Conservation (phyloP, 2,797 vertebrate species). For the Pseudomugil tenellus region DNA sequence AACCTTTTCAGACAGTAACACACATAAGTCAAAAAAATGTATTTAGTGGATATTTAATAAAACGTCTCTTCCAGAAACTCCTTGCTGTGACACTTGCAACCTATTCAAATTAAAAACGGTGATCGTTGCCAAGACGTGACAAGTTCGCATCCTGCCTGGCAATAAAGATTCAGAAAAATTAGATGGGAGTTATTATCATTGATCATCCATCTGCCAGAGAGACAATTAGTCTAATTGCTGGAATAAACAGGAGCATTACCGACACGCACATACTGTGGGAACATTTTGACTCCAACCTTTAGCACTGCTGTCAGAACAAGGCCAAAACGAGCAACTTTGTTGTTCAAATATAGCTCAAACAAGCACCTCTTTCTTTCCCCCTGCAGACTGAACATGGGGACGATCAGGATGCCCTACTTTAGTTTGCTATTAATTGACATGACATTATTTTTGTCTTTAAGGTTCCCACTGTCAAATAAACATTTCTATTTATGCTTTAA, state of each 20-base stretch:
- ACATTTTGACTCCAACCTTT: slow-evolving; percentile 49
- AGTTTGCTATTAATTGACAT: slow-evolving; percentile 39
- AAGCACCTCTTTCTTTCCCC: not conserved
- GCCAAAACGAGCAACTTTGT: slow-evolving; percentile 50
- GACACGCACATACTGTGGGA: slow-evolving; percentile 6
- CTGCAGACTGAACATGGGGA: slow-evolving; percentile 25
- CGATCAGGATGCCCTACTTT: slow-evolving; percentile 36
- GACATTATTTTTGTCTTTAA: slow-evolving; percentile 35
- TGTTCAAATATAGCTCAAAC: slow-evolving; percentile 63
- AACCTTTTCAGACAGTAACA: not conserved
- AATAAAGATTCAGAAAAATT: slow-evolving; percentile 24
- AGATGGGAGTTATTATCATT: slow-evolving; percentile 39
- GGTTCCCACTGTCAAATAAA: slow-evolving; percentile 23
- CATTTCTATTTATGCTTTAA: not conserved
- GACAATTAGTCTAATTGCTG: slow-evolving; percentile 54
- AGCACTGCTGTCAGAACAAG: slow-evolving; percentile 49
- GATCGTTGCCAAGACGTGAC: slow-evolving; percentile 2
- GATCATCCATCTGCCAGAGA: slow-evolving; percentile 50
- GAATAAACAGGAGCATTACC: slow-evolving; percentile 41
- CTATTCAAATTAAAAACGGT: not conserved
- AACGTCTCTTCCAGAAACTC: not conserved
- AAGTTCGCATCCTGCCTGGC: not conserved
- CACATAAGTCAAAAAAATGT: not conserved
- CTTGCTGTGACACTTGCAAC: not conserved
- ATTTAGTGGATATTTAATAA: not conserved